Evolutionary conservation across 2,797 vertebrate species (phyloP), one percentile per base, ranked within the genome.

Genomic region (Bradypus variegatus): DNA sequence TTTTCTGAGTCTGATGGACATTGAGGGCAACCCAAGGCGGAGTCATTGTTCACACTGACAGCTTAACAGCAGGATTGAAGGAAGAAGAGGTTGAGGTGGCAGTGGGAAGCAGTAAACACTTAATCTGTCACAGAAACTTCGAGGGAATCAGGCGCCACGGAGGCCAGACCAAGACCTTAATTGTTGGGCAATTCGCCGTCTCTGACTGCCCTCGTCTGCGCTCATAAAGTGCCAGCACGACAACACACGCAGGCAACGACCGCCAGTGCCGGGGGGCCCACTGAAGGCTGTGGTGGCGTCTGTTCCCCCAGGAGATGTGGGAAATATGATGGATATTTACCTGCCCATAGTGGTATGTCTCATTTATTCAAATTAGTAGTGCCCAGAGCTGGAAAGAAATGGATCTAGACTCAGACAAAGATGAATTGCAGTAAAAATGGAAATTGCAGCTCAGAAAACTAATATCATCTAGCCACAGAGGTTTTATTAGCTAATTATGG

Each of bases 21-120:
- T 1, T 0, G 78, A 93, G 93, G 95, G 94, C 82, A 10, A 13
- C 94, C 93, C 89, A 0, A 80, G 93, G 88, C 79, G 45, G 91
- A 23, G 36, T 73, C 91, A 86, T 95, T 95, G 96, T 96, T 79
- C 69, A 38, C 1, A 0, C 23, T 94, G 95, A 95, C 95, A 95
- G 95, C 95, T 91, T 76, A 80, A 73, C 95, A 94, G 94, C 93
- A 86, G 94, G 95, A 89, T 77, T 25, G 89, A 92, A 93, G 95
- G 95, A 91, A 89, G 94, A 75, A 19, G 89, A 12, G 88, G 79
- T 5, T 13, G 36, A 0, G 7, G 25, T n/a, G 91, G 95, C 95
- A 25, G 91, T 64, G 92, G 92, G 93, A 53, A 73, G 94, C 93
- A 64, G 19, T 69, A 55, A 73, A 90, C 81, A 79, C 86, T 90